Evolutionary conservation across 2,113 vertebrate species (phyloP), one percentile per base, ranked within the genome.

Genomic region (Hippocampus zosterae): DNA sequence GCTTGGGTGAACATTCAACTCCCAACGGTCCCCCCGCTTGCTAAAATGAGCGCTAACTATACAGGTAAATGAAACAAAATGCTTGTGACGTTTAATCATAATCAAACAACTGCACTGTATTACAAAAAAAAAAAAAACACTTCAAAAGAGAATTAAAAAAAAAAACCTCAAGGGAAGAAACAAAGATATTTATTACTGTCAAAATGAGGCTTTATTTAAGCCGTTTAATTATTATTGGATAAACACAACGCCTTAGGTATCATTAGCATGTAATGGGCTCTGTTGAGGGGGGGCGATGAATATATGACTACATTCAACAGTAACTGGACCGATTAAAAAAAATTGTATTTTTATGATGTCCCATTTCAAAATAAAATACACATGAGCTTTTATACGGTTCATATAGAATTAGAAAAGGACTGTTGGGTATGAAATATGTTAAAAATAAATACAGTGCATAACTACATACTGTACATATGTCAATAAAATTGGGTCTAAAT

Each of bases 61-160:
- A 33, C 40, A 23, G 21, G 40, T 77, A 74, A 84, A 77, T 67
- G 59, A 74, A 62, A 76, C 52, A 11, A 69, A 33, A 69, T 74
- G 66, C 81, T 71, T 69, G 56, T 61, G 65, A 78, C 73, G 63
- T 77, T 86, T 78, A 69, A 82, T 78, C 60, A 75, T 73, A 74
- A 81, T 75, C 76, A 71, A 81, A 63, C 27, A 9, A 68, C 13
- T 21, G 56, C 61, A 68, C 71, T 42, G 40, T 19, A 55, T 65
- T 64, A 53, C 8, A n/a, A 53, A 53, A 53, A 53, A 16, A 65
- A 0, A 29, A 33, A 77, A 59, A 29, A 37, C 6, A 7, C 18
- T 67, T 41, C 23, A 27, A 66, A 73, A 64, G 68, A 0, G 25
- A n/a, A n/a, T n/a, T n/a, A n/a, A n/a, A 60, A 29, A 29, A 6